Percentiles rank a stretch among this genome's conserved stretches.
These are phyloP conservation scores for Agrilus planipennis DNA, from an alignment of 1,140 invertebrate genomes.

Conservation along the genomic window DNA sequence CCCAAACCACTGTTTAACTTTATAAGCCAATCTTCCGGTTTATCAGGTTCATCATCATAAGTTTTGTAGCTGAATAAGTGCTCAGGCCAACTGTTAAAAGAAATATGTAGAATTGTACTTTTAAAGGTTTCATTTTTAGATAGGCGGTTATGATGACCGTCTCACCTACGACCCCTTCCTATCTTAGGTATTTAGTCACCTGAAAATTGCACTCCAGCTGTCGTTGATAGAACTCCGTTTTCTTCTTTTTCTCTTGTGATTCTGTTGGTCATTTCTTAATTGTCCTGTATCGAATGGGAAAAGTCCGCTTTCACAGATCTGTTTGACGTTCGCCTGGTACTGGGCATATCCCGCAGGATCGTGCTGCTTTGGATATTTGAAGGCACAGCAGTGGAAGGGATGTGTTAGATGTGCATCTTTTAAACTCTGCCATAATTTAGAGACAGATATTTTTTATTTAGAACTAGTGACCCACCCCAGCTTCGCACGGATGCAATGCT, in stretches of 20 bases:
- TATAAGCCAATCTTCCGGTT: slow-evolving; percentile 8
- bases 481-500: no score
- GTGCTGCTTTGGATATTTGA: slow-evolving; percentile 67
- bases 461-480: no score
- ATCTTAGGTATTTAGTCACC: slow-evolving; percentile 9
- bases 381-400: slow-evolving; percentile 83
- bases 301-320: slow-evolving; percentile 16
- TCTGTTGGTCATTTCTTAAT: no score
- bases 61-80: not conserved
- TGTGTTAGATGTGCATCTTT: slow-evolving; percentile 58
- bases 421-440: slow-evolving; percentile 33
- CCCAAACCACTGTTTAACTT: slow-evolving; percentile 9
- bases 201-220: slow-evolving; percentile 1
- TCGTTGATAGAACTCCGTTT: slow-evolving; percentile 1
- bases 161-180: slow-evolving; percentile 9
- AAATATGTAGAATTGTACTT: slow-evolving; percentile 1
- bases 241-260: slow-evolving; percentile 1
- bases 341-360: slow-evolving; percentile 51
- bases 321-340: slow-evolving; percentile 40
- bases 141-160: no score
- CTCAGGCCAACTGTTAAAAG: not conserved
- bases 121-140: no score
- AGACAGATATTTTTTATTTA: no score
- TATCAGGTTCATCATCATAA: not conserved
- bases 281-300: slow-evolving; percentile 14